Percentiles rank a stretch among this genome's conserved stretches.
phyloP scores from a whole-genome alignment of 2,113 vertebrate species.

The Mesocricetus auratus region DNA sequence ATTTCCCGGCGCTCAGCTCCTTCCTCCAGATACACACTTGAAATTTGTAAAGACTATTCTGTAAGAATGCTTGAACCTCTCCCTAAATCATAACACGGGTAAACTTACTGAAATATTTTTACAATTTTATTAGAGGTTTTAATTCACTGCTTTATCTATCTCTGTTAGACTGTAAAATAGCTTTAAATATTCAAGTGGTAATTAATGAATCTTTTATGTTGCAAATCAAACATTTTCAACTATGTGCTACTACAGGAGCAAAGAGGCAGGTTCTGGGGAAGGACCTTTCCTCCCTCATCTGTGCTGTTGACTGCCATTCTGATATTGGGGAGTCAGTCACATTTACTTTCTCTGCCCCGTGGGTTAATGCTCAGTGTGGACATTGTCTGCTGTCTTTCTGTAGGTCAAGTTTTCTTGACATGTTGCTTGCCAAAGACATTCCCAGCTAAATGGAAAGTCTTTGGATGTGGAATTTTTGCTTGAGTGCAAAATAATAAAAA shows the following conservation, averaged over 20 bases:
- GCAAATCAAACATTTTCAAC: conserved; percentile 91
- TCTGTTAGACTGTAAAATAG: conserved; percentile 90
- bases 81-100: conserved; percentile 82
- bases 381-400: conserved; percentile 78
- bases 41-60: conserved; percentile 61
- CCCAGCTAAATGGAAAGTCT: conserved; percentile 91
- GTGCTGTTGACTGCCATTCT: conserved; percentile 75
- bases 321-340: conserved; percentile 72
- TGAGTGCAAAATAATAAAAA: conserved; percentile 94
- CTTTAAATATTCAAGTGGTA: conserved; percentile 92
- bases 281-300: conserved; percentile 82
- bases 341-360: conserved; percentile 75
- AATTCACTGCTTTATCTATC: conserved; percentile 89
- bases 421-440: conserved; percentile 88
- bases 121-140: conserved; percentile 91
- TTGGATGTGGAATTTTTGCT: conserved; percentile 91
- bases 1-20: conserved; percentile 10
- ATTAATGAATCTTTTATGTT: conserved; percentile 92
- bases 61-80: conserved; percentile 78
- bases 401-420: conserved; percentile 84
- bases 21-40: conserved; percentile 80
- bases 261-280: conserved; percentile 84
- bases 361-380: conserved; percentile 74
- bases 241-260: conserved; percentile 77
- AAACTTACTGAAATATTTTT: conserved; percentile 89